These are phyloP conservation scores for Bubo scandiacus DNA, from an alignment of 2,113 vertebrate genomes.

Conservation along the genomic window DNA sequence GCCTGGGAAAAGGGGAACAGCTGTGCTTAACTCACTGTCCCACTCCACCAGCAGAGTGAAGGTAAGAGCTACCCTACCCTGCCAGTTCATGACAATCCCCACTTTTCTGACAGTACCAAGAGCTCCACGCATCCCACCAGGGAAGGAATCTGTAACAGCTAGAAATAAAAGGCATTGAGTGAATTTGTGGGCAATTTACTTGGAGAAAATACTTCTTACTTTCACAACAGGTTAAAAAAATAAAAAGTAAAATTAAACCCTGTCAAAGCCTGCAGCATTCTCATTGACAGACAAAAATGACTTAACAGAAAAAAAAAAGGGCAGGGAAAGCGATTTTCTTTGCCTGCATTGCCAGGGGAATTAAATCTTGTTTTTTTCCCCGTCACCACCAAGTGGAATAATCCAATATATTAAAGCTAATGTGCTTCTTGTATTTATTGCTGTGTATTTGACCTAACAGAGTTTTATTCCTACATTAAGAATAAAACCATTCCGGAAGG, in stretches of 20 bases:
- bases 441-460: constrained; percentile 68
- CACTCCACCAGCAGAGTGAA: not conserved
- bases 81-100: not conserved
- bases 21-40: not conserved
- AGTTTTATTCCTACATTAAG: constrained; percentile 66
- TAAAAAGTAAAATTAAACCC: not conserved
- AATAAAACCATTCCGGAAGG: constrained; percentile 62
- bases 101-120: not conserved
- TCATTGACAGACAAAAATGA: constrained; percentile 51
- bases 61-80: not conserved
- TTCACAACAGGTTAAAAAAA: not conserved
- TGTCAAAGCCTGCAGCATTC: constrained; percentile 13
- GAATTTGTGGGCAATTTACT: not conserved
- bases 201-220: not conserved
- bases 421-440: constrained; percentile 69
- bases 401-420: constrained; percentile 75
- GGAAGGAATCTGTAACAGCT: not conserved
- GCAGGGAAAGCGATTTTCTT: constrained; percentile 71
- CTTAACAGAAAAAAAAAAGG: constrained; percentile 19
- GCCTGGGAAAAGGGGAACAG: not conserved
- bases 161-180: not conserved
- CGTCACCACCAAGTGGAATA: constrained; percentile 68
- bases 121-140: not conserved
- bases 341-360: constrained; percentile 66
- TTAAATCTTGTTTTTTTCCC: constrained; percentile 73